These are phyloP conservation scores for Regulus satrapa DNA, from an alignment of 2,113 vertebrate species.

Conservation along the genomic window DNA sequence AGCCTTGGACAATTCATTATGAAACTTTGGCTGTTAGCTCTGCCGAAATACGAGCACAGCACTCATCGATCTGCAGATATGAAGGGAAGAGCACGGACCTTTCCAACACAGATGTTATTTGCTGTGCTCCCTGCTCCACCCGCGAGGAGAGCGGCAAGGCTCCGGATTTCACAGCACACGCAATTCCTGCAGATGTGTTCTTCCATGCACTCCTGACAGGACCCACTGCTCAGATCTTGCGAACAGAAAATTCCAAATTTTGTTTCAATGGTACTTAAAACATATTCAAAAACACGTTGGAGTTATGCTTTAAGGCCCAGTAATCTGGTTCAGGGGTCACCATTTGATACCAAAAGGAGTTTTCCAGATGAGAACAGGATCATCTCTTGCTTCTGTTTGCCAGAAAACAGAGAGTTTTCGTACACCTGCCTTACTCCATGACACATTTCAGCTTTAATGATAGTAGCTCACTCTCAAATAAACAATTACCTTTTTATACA, in stretches of 20 bases:
- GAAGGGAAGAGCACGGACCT: background rate
- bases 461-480: background rate
- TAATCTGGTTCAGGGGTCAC: background rate
- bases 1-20: background rate
- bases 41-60: background rate
- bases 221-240: background rate
- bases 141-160: rapidly evolving
- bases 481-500: background rate
- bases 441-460: background rate
- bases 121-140: background rate
- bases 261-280: background rate
- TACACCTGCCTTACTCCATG: background rate
- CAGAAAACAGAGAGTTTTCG: background rate
- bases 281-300: background rate
- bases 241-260: background rate
- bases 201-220: background rate
- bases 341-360: background rate
- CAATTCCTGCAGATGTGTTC: background rate
- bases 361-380: background rate
- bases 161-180: rapidly evolving
- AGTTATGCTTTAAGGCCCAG: background rate
- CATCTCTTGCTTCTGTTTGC: background rate
- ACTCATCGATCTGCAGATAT: background rate
- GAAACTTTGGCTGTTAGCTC: background rate
- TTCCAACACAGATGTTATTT: rapidly evolving